phyloP scores from a whole-genome alignment of 2,888 invertebrate species.

The Nezara viridula region DNA sequence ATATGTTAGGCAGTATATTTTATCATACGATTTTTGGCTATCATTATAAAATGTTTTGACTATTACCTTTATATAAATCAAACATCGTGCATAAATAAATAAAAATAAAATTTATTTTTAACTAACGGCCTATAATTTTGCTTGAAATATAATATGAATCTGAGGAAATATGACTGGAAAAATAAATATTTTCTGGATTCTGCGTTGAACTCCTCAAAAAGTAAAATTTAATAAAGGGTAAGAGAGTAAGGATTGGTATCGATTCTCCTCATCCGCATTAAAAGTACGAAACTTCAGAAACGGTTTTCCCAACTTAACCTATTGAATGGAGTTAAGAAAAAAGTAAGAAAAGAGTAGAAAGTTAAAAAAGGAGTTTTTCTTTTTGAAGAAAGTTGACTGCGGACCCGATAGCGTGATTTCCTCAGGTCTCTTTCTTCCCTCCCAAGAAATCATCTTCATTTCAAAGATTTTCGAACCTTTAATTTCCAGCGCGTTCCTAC shows the following conservation, averaged over 20 bases:
- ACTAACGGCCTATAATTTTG: no score
- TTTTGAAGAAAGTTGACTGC: background rate
- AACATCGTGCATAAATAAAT: no score
- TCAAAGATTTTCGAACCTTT: constrained; percentile 21
- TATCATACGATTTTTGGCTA: no score
- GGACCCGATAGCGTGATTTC: background rate
- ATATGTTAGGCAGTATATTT: no score
- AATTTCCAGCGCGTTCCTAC: constrained; percentile 5
- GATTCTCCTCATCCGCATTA: background rate
- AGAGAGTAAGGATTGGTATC: background rate
- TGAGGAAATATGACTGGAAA: no score
- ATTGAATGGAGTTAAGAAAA: background rate
- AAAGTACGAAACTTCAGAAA: constrained; percentile 15
- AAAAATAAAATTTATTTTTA: no score
- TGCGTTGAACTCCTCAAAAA: background rate
- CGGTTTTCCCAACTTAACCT: constrained; percentile 29
- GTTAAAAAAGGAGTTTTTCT: background rate
- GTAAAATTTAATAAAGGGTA: background rate
- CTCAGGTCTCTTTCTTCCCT: background rate
- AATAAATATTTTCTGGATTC: background rate
- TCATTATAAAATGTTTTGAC: no score
- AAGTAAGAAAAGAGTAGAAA: constrained; percentile 20
- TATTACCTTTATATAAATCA: no score
- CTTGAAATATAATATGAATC: no score
- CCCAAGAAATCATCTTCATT: constrained; percentile 30